These are phyloP conservation scores for Ceuthmochares aereus DNA, from an alignment of 2,113 vertebrate genomes.

Conservation along the genomic window DNA sequence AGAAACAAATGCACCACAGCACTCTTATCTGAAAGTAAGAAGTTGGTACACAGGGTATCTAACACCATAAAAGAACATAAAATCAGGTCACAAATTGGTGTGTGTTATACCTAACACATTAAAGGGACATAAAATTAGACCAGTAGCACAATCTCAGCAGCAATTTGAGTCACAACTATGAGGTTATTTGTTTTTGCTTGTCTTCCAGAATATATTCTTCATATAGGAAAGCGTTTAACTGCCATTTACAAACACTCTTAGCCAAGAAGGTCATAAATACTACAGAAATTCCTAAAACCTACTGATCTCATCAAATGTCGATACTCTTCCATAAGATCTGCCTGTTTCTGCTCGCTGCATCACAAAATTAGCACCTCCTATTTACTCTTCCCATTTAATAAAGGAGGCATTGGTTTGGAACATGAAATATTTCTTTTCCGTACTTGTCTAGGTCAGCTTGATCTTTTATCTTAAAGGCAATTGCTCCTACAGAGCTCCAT, in stretches of 20 bases:
- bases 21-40: not conserved
- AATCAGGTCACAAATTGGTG: not conserved
- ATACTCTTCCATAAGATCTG: not conserved
- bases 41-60: fast-evolving
- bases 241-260: not conserved
- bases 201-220: not conserved
- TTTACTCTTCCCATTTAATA: not conserved
- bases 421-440: not conserved
- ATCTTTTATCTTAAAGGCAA: not conserved
- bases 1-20: not conserved
- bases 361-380: not conserved
- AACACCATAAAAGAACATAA: not conserved
- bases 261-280: not conserved
- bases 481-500: not conserved
- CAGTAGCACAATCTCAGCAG: not conserved
- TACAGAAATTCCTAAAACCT: not conserved
- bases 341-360: not conserved
- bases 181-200: not conserved
- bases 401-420: not conserved
- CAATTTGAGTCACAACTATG: not conserved
- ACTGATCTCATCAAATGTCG: not conserved
- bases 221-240: not conserved
- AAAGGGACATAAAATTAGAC: not conserved
- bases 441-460: not conserved
- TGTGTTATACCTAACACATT: too few species aligned